Conservation (phyloP, 35 echinoderm and acorn worm genomes). For the Apostichopus californicus region DNA sequence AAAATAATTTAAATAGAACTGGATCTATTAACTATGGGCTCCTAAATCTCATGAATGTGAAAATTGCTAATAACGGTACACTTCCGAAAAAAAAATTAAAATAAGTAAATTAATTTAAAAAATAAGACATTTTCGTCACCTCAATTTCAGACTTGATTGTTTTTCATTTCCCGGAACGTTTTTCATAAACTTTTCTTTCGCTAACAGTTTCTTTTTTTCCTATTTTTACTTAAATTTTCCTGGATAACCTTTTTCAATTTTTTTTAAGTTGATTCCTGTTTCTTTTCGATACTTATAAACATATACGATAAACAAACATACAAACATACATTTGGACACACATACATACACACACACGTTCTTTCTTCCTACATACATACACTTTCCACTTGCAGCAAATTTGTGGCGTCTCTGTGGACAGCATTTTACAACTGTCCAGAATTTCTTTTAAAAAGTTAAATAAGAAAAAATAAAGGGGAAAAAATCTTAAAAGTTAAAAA, state of each 20-base stretch:
- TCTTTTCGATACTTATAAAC: neutral
- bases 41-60: too few relatives aligned
- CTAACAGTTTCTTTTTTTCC: neutral
- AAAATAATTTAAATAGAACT: too few relatives aligned
- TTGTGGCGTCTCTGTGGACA: conserved; percentile 41
- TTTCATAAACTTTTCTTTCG: conserved; percentile 10
- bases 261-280: neutral
- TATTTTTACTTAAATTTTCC: neutral
- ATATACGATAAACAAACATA: conserved; percentile 18
- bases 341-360: neutral
- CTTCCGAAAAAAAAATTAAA: neutral
- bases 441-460: conserved; percentile 3
- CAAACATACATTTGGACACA: neutral
- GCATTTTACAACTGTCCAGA: conserved; percentile 21
- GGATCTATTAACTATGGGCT: too few relatives aligned
- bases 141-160: neutral
- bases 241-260: neutral
- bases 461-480: neutral
- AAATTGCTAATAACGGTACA: too few relatives aligned
- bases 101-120: neutral
- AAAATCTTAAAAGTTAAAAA: neutral
- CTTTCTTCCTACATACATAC: conserved; percentile 6
- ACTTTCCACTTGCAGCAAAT: conserved; percentile 42
- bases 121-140: conserved; percentile 4
- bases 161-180: conserved; percentile 12